Evolutionary conservation across 2,888 invertebrate genomes (phyloP), one percentile per base, ranked within the genome.

Genomic region (Laothoe populi): DNA sequence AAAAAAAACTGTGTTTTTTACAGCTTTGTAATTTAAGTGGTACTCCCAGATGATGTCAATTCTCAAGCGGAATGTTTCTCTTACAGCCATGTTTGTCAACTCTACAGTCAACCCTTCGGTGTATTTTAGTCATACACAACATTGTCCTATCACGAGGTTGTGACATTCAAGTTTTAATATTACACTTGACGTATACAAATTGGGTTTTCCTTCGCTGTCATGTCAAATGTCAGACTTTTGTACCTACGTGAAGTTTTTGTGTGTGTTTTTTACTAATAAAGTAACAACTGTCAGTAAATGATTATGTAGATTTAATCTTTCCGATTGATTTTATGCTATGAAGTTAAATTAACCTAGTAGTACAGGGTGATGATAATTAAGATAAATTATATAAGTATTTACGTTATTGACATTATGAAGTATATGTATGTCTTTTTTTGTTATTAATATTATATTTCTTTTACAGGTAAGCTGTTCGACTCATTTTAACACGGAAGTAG

Each of bases 401-500:
- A 38, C 38, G 1, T 10, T 38, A 38, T 38, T 38, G 38, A 38
- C 38, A 16, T 8, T 44, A 7, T 19, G 19, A n/a, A 4, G 5
- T 16, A 16, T 42, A 42, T 42, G 16, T 42, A 19, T 1, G 8
- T 19, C 11, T 4, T 19, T 19, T n/a, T 8, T 38, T 16, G 24
- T 53, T 13, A 26, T 26, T 60, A 13, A 26, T 42, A 16, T 10
- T 2, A 45, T 10, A 0, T 61, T 53, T 42, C 16, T 31, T 45
- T 53, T 53, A 26, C 60, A 61, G 60, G 60, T 61, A 53, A 49
- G 49, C 1, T 10, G 19, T 4, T 26, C 26, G 8, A 38, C 38
- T 35, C 35, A n/a, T 4, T 38, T 24, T 13, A 24, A 38, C 19
- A 2, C 16, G 8, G 16, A 19, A 31, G 19, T 35, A n/a, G 35